Percentiles rank a stretch among this genome's conserved stretches.
phyloP scores from a whole-genome alignment of 2,888 invertebrate genomes.

The Nomada hirtipes region DNA sequence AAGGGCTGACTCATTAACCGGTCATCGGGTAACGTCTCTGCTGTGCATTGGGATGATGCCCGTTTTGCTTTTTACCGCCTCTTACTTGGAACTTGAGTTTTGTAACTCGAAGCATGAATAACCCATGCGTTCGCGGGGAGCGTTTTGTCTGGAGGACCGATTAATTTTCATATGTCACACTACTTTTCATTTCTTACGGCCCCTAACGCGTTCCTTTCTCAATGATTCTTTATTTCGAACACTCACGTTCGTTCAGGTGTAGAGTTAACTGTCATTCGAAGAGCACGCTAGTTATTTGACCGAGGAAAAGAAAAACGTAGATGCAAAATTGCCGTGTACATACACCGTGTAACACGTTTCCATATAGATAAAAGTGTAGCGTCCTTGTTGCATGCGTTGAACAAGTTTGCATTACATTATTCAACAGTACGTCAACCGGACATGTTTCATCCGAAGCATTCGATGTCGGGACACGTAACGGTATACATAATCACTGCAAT shows the following conservation, averaged over 20 bases:
- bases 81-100: slow-evolving; percentile 21
- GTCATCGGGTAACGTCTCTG: slow-evolving; percentile 39
- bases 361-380: neutral
- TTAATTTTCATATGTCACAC: neutral
- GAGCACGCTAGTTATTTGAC: neutral
- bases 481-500: slow-evolving; percentile 30
- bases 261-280: too few species aligned
- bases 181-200: too few species aligned
- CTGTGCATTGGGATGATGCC: slow-evolving; percentile 24
- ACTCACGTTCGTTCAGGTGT: too few species aligned
- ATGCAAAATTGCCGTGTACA: neutral
- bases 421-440: slow-evolving; percentile 10
- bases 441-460: slow-evolving; percentile 27
- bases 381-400: slow-evolving; percentile 44
- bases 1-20: slow-evolving; percentile 54
- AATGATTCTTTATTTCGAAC: neutral
- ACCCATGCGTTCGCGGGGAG: neutral
- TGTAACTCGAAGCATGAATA: slow-evolving; percentile 24
- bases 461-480: slow-evolving; percentile 28
- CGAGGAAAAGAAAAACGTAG: neutral
- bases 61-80: slow-evolving; percentile 34
- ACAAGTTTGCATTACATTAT: slow-evolving; percentile 52
- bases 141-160: neutral
- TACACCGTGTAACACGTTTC: neutral
- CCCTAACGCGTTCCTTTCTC: neutral